phyloP scores from a whole-genome alignment of 2,888 invertebrate species.

The Athalia cordata region DNA sequence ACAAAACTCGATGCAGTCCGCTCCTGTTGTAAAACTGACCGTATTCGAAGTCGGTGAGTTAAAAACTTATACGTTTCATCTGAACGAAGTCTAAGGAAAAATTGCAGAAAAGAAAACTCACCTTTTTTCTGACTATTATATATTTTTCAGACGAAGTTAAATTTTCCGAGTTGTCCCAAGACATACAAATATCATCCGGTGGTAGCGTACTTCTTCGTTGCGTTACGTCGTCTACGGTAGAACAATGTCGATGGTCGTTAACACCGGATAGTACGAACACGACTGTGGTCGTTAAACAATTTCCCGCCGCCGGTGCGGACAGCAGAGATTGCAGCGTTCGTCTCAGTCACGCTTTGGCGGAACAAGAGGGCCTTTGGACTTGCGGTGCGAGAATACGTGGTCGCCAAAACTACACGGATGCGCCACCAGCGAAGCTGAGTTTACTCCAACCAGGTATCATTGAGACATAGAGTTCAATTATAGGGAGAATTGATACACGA shows the following conservation, averaged over 20 bases:
- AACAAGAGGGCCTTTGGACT: slow-evolving; percentile 71
- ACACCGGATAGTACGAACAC: slow-evolving; percentile 68
- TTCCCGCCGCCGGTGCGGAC: slow-evolving; percentile 66
- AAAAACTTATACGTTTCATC: neutral
- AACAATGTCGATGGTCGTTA: slow-evolving; percentile 71
- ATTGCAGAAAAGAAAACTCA: neutral
- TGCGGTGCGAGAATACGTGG: slow-evolving; percentile 68
- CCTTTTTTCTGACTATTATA: neutral
- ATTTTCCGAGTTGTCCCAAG: slow-evolving; percentile 70
- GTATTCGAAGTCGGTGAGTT: slow-evolving; percentile 67
- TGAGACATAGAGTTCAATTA: slow-evolving; percentile 59
- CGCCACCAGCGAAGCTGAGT: slow-evolving; percentile 69
- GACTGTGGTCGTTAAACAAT: slow-evolving; percentile 69
- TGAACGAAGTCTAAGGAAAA: neutral
- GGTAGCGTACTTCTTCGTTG: slow-evolving; percentile 68
- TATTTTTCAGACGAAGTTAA: slow-evolving; percentile 64
- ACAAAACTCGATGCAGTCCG: slow-evolving; percentile 59
- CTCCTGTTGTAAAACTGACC: slow-evolving; percentile 63
- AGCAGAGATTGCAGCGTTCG: slow-evolving; percentile 71
- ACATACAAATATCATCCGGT: slow-evolving; percentile 70
- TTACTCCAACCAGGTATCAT: slow-evolving; percentile 72
- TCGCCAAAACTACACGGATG: slow-evolving; percentile 67
- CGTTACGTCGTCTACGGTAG: slow-evolving; percentile 66
- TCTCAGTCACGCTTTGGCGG: slow-evolving; percentile 66
- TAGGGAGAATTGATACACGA: too few species aligned